phyloP scores from a whole-genome alignment of 1,140 invertebrate species.

The Halictus rubicundus region DNA sequence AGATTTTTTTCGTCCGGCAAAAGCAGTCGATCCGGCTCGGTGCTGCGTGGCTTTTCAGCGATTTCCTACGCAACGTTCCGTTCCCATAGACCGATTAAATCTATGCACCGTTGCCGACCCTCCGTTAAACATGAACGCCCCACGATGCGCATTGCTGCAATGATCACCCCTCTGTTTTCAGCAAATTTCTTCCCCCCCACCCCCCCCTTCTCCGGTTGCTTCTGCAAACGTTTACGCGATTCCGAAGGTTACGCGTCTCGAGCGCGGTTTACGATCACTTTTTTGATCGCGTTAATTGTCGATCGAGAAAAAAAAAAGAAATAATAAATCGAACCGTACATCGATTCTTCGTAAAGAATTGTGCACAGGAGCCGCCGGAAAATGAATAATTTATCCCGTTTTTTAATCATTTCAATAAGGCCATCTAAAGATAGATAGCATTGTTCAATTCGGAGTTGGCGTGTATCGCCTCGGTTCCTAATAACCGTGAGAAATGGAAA shows the following conservation, averaged over 20 bases:
- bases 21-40: constrained; percentile 10
- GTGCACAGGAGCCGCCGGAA: background rate
- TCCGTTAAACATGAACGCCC: constrained; percentile 39
- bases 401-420: background rate
- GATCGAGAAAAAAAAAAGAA: background rate
- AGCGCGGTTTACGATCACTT: background rate
- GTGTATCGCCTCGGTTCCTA: no score
- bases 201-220: background rate
- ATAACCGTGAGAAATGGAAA: background rate
- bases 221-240: constrained; percentile 3
- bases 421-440: background rate
- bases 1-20: constrained; percentile 7
- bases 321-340: background rate
- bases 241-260: background rate
- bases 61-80: constrained; percentile 59
- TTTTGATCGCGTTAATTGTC: no score
- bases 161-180: constrained; percentile 41
- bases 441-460: background rate
- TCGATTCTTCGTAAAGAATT: background rate
- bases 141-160: constrained; percentile 41
- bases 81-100: constrained; percentile 61
- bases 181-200: background rate
- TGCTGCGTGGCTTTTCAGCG: constrained; percentile 23
- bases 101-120: constrained; percentile 64
- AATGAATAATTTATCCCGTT: background rate